These are phyloP conservation scores for Rhagophthalmus giganteus DNA, from an alignment of 2,888 invertebrate genomes.

Conservation along the genomic window DNA sequence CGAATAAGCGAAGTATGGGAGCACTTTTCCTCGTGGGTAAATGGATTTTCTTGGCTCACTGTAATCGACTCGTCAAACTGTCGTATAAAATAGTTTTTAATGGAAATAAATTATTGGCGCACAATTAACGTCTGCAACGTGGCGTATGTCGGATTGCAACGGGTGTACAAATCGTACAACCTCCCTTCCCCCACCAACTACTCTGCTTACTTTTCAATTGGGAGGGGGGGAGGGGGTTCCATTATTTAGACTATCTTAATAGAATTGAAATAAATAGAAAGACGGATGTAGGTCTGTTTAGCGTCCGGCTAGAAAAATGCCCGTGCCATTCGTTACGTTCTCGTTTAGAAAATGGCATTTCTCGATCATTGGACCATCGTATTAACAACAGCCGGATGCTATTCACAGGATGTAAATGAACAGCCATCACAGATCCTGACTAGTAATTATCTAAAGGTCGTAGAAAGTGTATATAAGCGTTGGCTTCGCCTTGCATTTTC, in stretches of 20 bases:
- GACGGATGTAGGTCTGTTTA: slow-evolving; percentile 12
- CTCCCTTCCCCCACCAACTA: neutral
- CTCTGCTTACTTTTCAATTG: neutral
- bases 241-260: slow-evolving; percentile 7
- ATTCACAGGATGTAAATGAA: slow-evolving; percentile 24
- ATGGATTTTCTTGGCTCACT: too few species aligned
- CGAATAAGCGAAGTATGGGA: too few species aligned
- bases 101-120: too few species aligned
- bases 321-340: slow-evolving; percentile 11
- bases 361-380: slow-evolving; percentile 13
- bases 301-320: slow-evolving; percentile 8
- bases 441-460: slow-evolving; percentile 25
- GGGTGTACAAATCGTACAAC: neutral
- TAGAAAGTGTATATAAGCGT: slow-evolving; percentile 21
- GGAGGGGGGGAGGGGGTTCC: too few species aligned
- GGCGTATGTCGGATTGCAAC: too few species aligned
- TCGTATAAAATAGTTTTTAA: too few species aligned
- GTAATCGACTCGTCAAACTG: too few species aligned
- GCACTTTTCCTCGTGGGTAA: too few species aligned
- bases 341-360: slow-evolving; percentile 14
- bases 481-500: slow-evolving; percentile 24
- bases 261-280: slow-evolving; percentile 16
- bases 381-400: slow-evolving; percentile 26
- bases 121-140: too few species aligned
- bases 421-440: slow-evolving; percentile 21